Evolutionary conservation across 2,113 vertebrate species (phyloP), one percentile per base, ranked within the genome.

Genomic region (Lepidiolamprologus cunningtoni): DNA sequence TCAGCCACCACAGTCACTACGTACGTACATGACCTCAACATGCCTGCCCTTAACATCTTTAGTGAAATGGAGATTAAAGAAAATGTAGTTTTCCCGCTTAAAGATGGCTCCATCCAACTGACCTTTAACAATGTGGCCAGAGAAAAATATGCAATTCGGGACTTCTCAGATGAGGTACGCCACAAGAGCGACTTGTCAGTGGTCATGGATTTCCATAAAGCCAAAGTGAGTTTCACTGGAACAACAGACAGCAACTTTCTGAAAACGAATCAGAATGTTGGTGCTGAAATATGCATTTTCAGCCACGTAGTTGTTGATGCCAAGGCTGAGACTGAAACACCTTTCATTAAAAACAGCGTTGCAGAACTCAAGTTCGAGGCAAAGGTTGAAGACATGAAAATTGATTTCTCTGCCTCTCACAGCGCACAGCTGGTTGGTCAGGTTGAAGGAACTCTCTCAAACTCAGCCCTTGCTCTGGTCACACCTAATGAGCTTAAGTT

Each of bases 21-120:
- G 3, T 98, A 98, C 88, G 96, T 94, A 66, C 98, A 99, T 79
- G 95, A 95, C 31, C 8, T 98, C 82, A 97, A 95, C 91, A 92
- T 98, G 88, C 97, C 97, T 84, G 82, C 92, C 16, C 19, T 96
- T n/a, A 93, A 94, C 68, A 92, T 97, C 89, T 96, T 97, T 66
- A 97, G 96, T 84, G 96, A 98, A 86, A 93, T 95, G 80, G 86
- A 92, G 6, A 87, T 97, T 12, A 87, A 85, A 79, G 97, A 97
- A 88, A 97, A 97, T 50, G 86, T 96, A 16, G 91, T 95, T 89
- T 92, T 96, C 19, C 91, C 91, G 4, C 13, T 98, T 82, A 94
- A 97, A 90, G 94, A 89, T 19, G 96, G 96, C 37, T 95, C 90
- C 8, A 33, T 96, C 31, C 57, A 71, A 6, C 81, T 97, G 84